Percentiles rank a stretch among this genome's conserved stretches.
Evolutionary conservation across 2,113 vertebrate genomes (phyloP).

Genomic region (Mustela nigripes): DNA sequence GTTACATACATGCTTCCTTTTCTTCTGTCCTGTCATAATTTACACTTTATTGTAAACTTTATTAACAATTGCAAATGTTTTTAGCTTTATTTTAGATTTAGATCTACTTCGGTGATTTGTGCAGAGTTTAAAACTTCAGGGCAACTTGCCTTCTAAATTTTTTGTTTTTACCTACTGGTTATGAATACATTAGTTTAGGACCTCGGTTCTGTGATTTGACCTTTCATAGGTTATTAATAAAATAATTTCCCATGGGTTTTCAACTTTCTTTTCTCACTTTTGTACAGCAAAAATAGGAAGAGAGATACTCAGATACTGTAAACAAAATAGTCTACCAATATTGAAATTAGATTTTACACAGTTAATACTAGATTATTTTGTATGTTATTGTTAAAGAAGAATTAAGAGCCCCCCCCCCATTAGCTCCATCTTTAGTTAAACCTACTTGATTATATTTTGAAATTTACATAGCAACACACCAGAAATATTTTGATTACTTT

Average conservation of each 20-base stretch:
- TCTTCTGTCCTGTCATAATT: not conserved
- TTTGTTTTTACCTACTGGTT: not conserved
- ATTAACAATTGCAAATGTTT: not conserved
- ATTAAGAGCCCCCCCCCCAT: not conserved
- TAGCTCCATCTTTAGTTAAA: constrained; percentile 55
- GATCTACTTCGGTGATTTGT: not conserved
- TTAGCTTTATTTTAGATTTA: constrained; percentile 17
- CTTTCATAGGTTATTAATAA: constrained; percentile 27
- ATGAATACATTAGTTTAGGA: not conserved
- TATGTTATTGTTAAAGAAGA: constrained; percentile 47
- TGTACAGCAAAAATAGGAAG: constrained; percentile 1
- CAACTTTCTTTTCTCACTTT: not conserved
- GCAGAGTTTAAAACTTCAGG: not conserved
- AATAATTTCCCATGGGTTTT: constrained; percentile 28
- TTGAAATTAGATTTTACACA: constrained; percentile 49
- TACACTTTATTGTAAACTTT: not conserved
- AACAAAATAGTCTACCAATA: constrained; percentile 7
- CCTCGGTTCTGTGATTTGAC: not conserved
- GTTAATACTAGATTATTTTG: constrained; percentile 28
- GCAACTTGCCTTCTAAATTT: not conserved
- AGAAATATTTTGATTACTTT: constrained; percentile 62
- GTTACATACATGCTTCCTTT: not conserved
- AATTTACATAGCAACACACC: not conserved
- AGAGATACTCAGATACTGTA: constrained; percentile 20
- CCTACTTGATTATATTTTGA: constrained; percentile 48